Evolutionary conservation across 2,797 vertebrate species (phyloP), one percentile per base, ranked within the genome.

Genomic region (Poliocrania exsul): DNA sequence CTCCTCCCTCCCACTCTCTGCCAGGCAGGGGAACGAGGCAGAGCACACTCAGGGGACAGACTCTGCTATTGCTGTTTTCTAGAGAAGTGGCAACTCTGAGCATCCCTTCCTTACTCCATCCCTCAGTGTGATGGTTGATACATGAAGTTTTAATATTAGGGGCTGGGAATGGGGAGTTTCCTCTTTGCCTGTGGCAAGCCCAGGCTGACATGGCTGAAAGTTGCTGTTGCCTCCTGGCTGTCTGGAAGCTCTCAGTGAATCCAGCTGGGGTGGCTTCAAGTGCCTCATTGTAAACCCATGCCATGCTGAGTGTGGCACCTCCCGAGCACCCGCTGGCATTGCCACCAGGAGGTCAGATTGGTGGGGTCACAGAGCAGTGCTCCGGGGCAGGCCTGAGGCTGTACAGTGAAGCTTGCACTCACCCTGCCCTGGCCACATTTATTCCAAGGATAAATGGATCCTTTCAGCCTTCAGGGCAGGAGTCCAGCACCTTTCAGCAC

Each of bases 401-500:
- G 95, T 88, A 26, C 29, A n/a, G 56, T 24, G 67, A 60, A 4
- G 16, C 35, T 72, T 92, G 46, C 49, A 10, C 44, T 86, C 23
- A 17, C 75, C 70, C 72, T 86, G 38, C 92, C 84, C 87, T 92
- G 93, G 46, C 65, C 37, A 57, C 49, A 16, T 88, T 77, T 50
- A 21, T 67, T 82, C 46, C 54, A 44, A 93, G 58, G 66, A 56
- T 70, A 92, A 94, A 86, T 46, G 29, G 49, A 91, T 86, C 38
- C 33, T 90, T 88, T 73, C 77, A 70, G 77, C 49, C 70, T 81
- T 93, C 61, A 61, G 83, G 60, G 62, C 85, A 58, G 73, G 91
- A 88, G 51, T 88, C 56, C 90, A 94, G 93, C 96, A 95, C 47
- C 92, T 97, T 97, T 95, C 95, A 94, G 94, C 94, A 92, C 73